These are phyloP conservation scores for Drosophila jambulina DNA, from an alignment of 1,140 invertebrate species.

Conservation along the genomic window DNA sequence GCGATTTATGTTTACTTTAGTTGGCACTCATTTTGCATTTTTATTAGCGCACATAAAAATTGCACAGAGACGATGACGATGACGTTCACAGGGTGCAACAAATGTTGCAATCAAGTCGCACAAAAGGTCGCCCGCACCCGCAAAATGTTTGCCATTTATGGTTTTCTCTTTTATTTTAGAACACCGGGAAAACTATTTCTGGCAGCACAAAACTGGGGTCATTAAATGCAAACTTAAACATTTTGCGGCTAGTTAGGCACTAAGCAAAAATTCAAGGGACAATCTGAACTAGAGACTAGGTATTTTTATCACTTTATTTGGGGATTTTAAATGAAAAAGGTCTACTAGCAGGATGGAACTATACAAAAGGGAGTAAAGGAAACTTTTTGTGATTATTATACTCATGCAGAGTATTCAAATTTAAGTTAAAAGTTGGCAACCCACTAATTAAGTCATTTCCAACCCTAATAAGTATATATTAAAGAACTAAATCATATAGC, in stretches of 20 bases:
- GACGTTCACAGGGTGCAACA: slow-evolving; percentile 36
- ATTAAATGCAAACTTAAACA: slow-evolving; percentile 11
- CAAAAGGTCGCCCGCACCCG: slow-evolving; percentile 17
- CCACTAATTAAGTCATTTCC: too few relatives aligned
- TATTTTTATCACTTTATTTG: neutral
- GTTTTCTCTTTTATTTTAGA: slow-evolving; percentile 8
- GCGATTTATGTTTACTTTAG: slow-evolving; percentile 77
- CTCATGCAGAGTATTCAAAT: too few relatives aligned
- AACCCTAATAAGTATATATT: too few relatives aligned
- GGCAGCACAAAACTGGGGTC: neutral
- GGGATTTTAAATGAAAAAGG: too few relatives aligned
- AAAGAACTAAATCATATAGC: too few relatives aligned
- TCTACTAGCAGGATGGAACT: too few relatives aligned
- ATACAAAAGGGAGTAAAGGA: neutral
- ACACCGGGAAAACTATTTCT: slow-evolving; percentile 8
- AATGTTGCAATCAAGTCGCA: slow-evolving; percentile 47
- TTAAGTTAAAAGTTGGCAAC: too few relatives aligned
- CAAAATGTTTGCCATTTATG: slow-evolving; percentile 23
- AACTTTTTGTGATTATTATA: neutral
- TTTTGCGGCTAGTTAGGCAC: slow-evolving; percentile 12
- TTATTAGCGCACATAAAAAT: slow-evolving; percentile 64
- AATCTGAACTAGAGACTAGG: neutral
- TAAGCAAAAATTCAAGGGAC: slow-evolving; percentile 9
- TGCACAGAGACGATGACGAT: slow-evolving; percentile 28
- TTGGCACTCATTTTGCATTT: slow-evolving; percentile 69